phyloP scores from a whole-genome alignment of 2,797 vertebrate genomes.

The Halcyon chelicuti region DNA sequence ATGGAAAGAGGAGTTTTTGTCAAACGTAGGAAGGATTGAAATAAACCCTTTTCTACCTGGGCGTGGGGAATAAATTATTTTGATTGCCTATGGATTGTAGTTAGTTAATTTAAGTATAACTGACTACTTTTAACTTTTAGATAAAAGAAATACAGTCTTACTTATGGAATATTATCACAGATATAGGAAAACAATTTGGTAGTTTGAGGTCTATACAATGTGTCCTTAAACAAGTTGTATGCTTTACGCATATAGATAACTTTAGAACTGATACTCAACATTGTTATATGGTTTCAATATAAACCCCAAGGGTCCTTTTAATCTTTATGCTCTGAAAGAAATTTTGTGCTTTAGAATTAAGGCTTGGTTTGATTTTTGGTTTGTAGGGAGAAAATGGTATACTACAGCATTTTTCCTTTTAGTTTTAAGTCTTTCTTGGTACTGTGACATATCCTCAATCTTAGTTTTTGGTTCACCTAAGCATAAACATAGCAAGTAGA shows the following conservation, averaged over 20 bases:
- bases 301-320: background rate
- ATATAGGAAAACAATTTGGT: background rate
- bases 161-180: background rate
- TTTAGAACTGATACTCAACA: background rate
- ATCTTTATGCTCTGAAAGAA: background rate
- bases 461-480: background rate
- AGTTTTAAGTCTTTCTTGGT: background rate
- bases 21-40: background rate
- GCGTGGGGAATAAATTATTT: background rate
- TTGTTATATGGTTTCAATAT: background rate
- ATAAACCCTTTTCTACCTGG: background rate
- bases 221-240: background rate
- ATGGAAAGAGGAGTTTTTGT: background rate
- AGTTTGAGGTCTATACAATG: background rate
- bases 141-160: background rate
- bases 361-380: background rate
- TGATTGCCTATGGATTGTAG: background rate
- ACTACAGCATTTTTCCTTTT: background rate
- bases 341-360: background rate
- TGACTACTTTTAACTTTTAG: background rate
- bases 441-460: background rate
- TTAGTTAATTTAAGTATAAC: background rate
- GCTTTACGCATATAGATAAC: constrained; percentile 4
- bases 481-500: background rate
- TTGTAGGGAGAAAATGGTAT: background rate